Evolutionary conservation across 2,888 invertebrate genomes (phyloP), one percentile per base, ranked within the genome.

Genomic region (Cerastis rubricosa): DNA sequence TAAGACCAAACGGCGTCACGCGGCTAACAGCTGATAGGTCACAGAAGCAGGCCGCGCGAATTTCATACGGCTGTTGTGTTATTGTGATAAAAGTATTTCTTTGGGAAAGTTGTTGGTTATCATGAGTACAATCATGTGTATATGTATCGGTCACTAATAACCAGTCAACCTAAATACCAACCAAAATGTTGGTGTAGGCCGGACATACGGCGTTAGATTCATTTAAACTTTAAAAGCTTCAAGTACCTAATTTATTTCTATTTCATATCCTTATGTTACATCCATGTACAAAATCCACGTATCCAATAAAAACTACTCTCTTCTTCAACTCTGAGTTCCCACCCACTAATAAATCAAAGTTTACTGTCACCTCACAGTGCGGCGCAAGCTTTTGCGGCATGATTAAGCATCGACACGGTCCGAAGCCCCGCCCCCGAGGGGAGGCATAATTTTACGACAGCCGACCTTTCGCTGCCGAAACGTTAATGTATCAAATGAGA

Each of bases 321-420:
- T 14, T 64, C 64, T n/a, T 64, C n/a, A 8, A 43, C 25, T 64
- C n/a, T n/a, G 43, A 64, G 64, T 64, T 29, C 17, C 66, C 63
- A 47, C 78, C 86, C 78, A 86, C 66, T 71, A 83, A 83, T 86
- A 83, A 86, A 86, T 83, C 86, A 86, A 73, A 83, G 71, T 57
- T 2, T 22, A 65, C n/a, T 22, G 63, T 64, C 63, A n/a, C 47
- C 12, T 22, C 22, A 25, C 12, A 54, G 17, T 40, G 40, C 14
- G 57, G 35, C 43, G 17, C 49, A 61, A n/a, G 47, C 61, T n/a
- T 25, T 35, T 57, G n/a, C 35, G 61, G 57, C 19, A 25, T 43
- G 14, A 35, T n/a, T 54, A 47, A 57, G 43, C 47, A 25, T 57
- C 54, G 35, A 51, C 35, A 8, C 59, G n/a, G n/a, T 1, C 17